Base-by-base conservation (phyloP, 2,888 invertebrate species). In the Agonum fuliginosum region DNA sequence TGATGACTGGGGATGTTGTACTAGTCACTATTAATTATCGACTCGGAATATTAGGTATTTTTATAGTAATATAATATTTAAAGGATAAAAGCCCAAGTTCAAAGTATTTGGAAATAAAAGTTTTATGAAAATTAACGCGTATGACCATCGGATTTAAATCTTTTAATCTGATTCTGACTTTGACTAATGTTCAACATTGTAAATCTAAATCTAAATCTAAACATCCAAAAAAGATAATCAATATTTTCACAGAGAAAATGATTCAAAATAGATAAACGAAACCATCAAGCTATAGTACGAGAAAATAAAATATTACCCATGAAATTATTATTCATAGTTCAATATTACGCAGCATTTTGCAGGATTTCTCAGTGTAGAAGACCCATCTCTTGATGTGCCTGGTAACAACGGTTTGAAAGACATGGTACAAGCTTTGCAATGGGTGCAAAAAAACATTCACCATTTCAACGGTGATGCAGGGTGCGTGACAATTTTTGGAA, bases 391-490 rank as follows among this genome's bases (percentile, higher is more conserved):
- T n/a, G 83, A 84, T 78, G 82, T 87, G 69, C 87, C 87, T 0
- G 87, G 87, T 1, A 87, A 87, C 82, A 85, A 87, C 0, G 87
- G 87, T 2, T 81, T 87, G 0, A 87, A 87, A 80, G 87, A 87
- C 81, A 87, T 87, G 81, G 82, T 86, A 0, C 77, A 87, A 78
- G 87, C 86, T 0, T 78, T 87, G 17, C 85, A 85, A 30, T 87
- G 87, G 87, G 83, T 87, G 0, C 86, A 86, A 74, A 81, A 81
- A 0, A 87, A 87, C 77, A 86, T 86, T 3, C 80, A 83, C 3
- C 83, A 83, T 70, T 87, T 87, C 79, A 87, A 87, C 17, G 87
- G 87, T 1, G 85, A 87, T 81, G 82, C 86, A 0, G 81, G 85
- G 0, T 87, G 87, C 58, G 86, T 87, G 5, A 87, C 87, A 0